Evolutionary conservation across 2,888 invertebrate species (phyloP).

Genomic region (Sarcophaga rosellei): DNA sequence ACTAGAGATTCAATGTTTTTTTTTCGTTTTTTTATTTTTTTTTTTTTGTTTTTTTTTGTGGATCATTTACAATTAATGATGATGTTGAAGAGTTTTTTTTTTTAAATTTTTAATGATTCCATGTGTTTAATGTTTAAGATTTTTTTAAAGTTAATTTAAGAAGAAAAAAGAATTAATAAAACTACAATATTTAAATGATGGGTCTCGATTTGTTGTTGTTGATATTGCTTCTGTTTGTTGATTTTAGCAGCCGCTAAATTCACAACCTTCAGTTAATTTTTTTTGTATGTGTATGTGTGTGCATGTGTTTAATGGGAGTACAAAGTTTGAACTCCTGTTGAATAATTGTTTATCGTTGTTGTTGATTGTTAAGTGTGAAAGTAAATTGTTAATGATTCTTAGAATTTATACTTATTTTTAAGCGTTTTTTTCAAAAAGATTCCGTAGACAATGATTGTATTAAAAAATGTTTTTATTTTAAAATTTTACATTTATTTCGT

Average conservation of each 20-base stretch:
- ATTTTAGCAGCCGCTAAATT: neutral
- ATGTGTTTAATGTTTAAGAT: neutral
- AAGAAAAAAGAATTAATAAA: neutral
- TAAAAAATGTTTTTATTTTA: too few species aligned
- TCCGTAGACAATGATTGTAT: too few species aligned
- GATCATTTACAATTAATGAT: neutral
- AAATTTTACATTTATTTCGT: too few species aligned
- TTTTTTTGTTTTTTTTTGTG: neutral
- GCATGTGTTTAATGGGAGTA: conserved; percentile 2
- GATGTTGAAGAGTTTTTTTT: neutral
- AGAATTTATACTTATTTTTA: neutral
- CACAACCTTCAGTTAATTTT: conserved; percentile 21
- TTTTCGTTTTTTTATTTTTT: too few species aligned
- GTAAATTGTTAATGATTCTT: neutral
- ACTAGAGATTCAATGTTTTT: neutral
- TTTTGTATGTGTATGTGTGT: neutral
- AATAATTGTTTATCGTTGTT: neutral
- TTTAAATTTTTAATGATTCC: neutral
- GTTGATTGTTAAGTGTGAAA: neutral
- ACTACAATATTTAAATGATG: conserved; percentile 5
- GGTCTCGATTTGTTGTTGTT: neutral
- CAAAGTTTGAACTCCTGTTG: conserved; percentile 19
- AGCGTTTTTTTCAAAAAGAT: too few species aligned
- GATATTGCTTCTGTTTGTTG: neutral
- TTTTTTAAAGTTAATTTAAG: neutral